Evolutionary conservation across 2,888 invertebrate genomes (phyloP).

Genomic region (Neoascia interrupta): DNA sequence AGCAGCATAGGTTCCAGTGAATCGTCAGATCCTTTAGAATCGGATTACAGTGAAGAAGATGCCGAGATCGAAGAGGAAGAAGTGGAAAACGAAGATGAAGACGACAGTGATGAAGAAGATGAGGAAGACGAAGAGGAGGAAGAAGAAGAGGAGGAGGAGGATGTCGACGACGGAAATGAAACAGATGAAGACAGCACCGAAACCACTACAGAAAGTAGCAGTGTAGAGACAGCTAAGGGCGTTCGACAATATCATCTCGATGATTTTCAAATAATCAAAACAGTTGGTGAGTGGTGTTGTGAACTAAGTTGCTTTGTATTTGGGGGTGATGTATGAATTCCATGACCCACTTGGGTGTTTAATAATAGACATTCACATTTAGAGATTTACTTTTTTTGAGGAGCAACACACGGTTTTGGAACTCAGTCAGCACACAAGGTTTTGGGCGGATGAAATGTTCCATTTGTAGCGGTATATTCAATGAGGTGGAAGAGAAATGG

Average conservation of each 20-base stretch:
- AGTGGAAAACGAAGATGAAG: constrained; percentile 72
- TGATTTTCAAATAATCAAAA: constrained; percentile 92
- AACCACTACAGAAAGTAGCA: constrained; percentile 78
- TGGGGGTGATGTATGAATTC: background rate
- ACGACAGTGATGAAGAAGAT: constrained; percentile 71
- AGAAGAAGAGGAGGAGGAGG: constrained; percentile 75
- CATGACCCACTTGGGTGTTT: constrained; percentile 54
- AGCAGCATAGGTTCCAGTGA: constrained; percentile 76
- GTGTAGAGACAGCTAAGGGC: constrained; percentile 76
- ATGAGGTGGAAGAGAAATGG: background rate
- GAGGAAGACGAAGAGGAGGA: constrained; percentile 73
- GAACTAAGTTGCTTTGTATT: background rate
- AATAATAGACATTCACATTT: constrained; percentile 41
- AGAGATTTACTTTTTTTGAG: constrained; percentile 18
- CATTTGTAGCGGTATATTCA: background rate
- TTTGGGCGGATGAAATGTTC: background rate
- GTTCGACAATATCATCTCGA: constrained; percentile 85
- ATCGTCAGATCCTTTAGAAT: constrained; percentile 79
- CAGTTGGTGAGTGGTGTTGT: constrained; percentile 88
- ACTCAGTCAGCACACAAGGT: background rate
- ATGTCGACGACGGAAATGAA: constrained; percentile 76
- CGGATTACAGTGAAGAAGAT: constrained; percentile 77
- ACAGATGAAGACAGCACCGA: constrained; percentile 75
- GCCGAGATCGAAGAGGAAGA: constrained; percentile 72
- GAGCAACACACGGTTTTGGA: background rate